Base-by-base conservation (phyloP, 2,113 vertebrate species). In the Heteronetta atricapilla region DNA sequence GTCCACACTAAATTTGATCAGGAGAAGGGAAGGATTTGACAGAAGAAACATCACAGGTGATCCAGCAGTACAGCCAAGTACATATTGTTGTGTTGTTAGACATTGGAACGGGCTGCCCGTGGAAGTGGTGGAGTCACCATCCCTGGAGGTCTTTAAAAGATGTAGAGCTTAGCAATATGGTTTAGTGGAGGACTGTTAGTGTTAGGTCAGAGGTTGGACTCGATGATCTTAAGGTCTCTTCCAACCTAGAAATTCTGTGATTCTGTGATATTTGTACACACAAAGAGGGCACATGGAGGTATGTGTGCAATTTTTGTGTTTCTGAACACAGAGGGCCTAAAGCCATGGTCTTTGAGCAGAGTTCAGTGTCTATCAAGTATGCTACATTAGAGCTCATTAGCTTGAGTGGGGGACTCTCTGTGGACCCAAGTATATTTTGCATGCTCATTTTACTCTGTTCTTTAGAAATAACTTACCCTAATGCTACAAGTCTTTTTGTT, bases 211-310 rank as follows among this genome's bases (percentile, higher is more conserved):
- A n/a, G n/a, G n/a, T n/a, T n/a, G n/a, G n/a, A n/a, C n/a, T n/a
- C n/a, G n/a, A n/a, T n/a, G n/a, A n/a, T n/a, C n/a, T n/a, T n/a
- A n/a, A n/a, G n/a, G n/a, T n/a, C n/a, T n/a, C n/a, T n/a, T n/a
- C n/a, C n/a, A n/a, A n/a, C n/a, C n/a, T n/a, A n/a, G n/a, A n/a
- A n/a, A n/a, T n/a, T n/a, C n/a, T n/a, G n/a, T n/a, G n/a, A n/a
- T n/a, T n/a, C n/a, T n/a, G n/a, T n/a, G n/a, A 16, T 0, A 3
- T 44, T 9, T 13, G 4, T 28, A 38, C 1, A 2, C 19, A 21
- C 59, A 70, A 64, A 22, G 46, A 75, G 26, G 80, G 12, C 18
- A 7, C 15, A 10, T 25, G 4, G 34, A 81, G 8, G 15, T 34
- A 15, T 42, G 44, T 3, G 8, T 68, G 34, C 20, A 48, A 16